A percentile compares a stretch with the other conserved stretches of the same genome.
phyloP scores from a whole-genome alignment of 2,113 vertebrate genomes.

The Passer montanus region DNA sequence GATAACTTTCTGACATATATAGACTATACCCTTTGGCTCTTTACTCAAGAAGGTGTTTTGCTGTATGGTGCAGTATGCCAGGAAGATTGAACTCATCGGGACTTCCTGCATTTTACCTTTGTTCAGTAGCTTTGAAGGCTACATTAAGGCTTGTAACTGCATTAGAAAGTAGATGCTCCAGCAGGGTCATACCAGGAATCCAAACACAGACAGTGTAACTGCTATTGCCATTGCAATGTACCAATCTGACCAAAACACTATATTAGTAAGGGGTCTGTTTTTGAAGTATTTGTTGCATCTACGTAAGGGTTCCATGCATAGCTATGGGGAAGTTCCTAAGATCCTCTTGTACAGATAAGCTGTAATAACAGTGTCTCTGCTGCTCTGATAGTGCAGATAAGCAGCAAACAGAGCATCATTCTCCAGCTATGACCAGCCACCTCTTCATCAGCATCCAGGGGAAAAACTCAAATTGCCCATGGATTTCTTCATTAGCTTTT shows the following conservation, averaged over 20 bases:
- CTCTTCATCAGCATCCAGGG: background rate
- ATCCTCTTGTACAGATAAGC: background rate
- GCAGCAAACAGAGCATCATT: background rate
- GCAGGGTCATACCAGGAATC: background rate
- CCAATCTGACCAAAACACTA: background rate
- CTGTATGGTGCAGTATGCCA: background rate
- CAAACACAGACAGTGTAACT: background rate
- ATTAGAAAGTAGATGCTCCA: background rate
- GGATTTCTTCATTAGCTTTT: background rate
- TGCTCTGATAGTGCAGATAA: background rate
- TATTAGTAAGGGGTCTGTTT: background rate
- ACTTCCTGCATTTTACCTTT: background rate
- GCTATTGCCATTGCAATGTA: background rate
- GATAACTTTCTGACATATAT: background rate
- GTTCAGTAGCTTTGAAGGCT: background rate
- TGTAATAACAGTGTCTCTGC: background rate
- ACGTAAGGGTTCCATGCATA: fast-evolving
- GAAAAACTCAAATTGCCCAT: background rate
- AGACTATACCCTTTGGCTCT: background rate
- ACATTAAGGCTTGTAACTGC: background rate
- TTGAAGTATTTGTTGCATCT: background rate
- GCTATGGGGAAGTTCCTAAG: background rate
- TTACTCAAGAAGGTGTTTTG: background rate
- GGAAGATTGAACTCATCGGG: background rate
- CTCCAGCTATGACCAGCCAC: background rate